Evolutionary conservation across 2,797 vertebrate species (phyloP), one percentile per base, ranked within the genome.

Genomic region (Lutjanus argentimaculatus): DNA sequence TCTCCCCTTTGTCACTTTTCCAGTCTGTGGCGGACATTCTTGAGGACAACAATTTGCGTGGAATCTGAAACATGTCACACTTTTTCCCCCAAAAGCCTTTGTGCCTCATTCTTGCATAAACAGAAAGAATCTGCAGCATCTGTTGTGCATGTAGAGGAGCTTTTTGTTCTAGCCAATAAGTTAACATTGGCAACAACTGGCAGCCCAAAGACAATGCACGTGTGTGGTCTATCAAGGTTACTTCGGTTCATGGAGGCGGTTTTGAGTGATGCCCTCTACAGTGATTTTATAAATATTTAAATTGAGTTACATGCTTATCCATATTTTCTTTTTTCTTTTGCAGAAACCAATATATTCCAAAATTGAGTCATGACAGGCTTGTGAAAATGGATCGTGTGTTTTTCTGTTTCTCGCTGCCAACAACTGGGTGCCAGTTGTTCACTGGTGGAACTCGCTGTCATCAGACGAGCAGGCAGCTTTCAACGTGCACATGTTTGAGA

Each of bases 31-130:
- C 19, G 49, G 55, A 79, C 73, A 53, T 83, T 83, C 70, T 82
- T 69, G 64, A 17, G 68, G 53, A 81, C 69, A 61, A 75, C 56
- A 79, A 52, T 82, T 78, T 61, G 43, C 1, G 8, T 53, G 79
- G 76, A 88, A 82, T 90, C 80, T 79, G 43, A 84, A 87, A 88
- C 80, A 88, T 86, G 85, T 86, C 80, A 79, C 86, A 71, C 81
- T 73, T 84, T 77, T 70, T 2, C 21, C 45, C 69, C 58, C 15
- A 48, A 75, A 55, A 76, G 66, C 22, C 82, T 82, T 86, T 86
- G 71, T 73, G 70, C 75, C 62, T 84, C 72, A 59, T 58, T 86
- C 68, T 72, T 79, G 67, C 69, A 75, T 82, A 87, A 91, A 91
- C 90, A 84, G 17, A 55, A 72, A 80, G 70, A 77, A 76, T 88